phyloP scores from a whole-genome alignment of 2,888 invertebrate genomes.

The Andrena bicolor region DNA sequence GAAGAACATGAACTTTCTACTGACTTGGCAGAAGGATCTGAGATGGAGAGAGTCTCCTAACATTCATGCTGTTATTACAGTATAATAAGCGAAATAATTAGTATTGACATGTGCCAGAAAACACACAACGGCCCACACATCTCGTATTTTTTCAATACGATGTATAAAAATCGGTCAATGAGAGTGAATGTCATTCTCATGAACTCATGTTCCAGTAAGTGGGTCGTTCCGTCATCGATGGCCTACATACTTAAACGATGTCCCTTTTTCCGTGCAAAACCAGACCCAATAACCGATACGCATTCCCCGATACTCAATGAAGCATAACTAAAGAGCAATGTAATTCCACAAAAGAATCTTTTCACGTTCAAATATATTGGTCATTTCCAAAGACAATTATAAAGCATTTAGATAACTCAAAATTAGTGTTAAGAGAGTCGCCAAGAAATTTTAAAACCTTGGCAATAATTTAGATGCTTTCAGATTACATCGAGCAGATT shows the following conservation, averaged over 20 bases:
- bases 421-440: no score
- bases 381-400: no score
- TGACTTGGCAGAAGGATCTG: constrained; percentile 25
- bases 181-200: background rate
- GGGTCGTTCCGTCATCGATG: constrained; percentile 6
- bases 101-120: background rate
- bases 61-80: background rate
- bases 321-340: no score
- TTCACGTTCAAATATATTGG: no score
- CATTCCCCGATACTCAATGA: background rate
- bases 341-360: no score
- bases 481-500: no score
- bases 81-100: background rate
- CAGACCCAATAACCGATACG: background rate
- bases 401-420: no score
- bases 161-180: background rate
- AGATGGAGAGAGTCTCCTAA: constrained; percentile 5
- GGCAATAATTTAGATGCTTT: no score
- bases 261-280: background rate
- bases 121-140: no score
- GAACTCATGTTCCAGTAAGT: constrained; percentile 15
- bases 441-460: no score
- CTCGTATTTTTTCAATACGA: background rate
- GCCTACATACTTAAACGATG: constrained; percentile 21
- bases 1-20: constrained; percentile 42